These are phyloP conservation scores for Parnassius orleans DNA, from an alignment of 2,888 invertebrate species.

Conservation along the genomic window DNA sequence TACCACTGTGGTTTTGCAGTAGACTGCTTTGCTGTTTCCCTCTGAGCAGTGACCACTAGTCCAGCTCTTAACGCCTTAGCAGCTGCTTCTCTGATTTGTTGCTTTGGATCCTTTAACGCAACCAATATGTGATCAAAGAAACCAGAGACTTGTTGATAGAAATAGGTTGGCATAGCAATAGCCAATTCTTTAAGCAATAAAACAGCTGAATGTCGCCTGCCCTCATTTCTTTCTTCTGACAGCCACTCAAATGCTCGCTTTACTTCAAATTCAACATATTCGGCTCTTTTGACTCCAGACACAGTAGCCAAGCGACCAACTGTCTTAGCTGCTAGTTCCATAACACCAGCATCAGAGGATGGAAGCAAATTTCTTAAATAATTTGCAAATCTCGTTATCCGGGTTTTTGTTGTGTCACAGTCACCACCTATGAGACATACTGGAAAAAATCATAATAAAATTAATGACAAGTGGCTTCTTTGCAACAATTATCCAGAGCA, in stretches of 20 bases:
- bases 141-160: conserved; percentile 95
- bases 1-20: conserved; percentile 95
- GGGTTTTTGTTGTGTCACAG: conserved; percentile 93
- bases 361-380: conserved; percentile 94
- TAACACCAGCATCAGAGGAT: conserved; percentile 94
- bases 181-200: conserved; percentile 96
- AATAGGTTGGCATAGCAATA: conserved; percentile 97
- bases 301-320: conserved; percentile 95
- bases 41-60: conserved; percentile 95
- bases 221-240: conserved; percentile 93
- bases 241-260: conserved; percentile 98
- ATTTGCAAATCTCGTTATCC: conserved; percentile 95
- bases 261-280: conserved; percentile 99
- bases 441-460: conserved; percentile 47
- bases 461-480: not conserved
- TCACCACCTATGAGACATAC: conserved; percentile 96
- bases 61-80: conserved; percentile 97
- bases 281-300: conserved; percentile 96
- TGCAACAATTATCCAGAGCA: no score
- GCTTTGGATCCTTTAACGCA: conserved; percentile 94
- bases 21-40: conserved; percentile 96
- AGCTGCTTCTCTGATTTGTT: conserved; percentile 94
- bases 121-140: conserved; percentile 97
- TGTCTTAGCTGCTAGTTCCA: conserved; percentile 97
- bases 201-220: conserved; percentile 95